Evolutionary conservation across 2,113 vertebrate species (phyloP).

Genomic region (Corydoras sp.): DNA sequence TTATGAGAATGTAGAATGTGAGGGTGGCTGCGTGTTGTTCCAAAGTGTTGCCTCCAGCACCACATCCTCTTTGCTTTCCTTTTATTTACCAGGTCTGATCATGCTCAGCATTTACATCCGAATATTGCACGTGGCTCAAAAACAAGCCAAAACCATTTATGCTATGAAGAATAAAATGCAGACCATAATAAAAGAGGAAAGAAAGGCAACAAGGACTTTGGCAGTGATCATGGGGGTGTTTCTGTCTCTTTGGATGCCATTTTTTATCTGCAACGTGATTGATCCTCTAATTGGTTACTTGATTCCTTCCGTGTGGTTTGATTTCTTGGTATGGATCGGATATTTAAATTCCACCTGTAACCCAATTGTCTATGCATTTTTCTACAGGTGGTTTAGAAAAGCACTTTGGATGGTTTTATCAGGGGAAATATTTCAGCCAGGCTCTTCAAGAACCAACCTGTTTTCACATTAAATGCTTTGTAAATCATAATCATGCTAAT

Average conservation of each 20-base stretch:
- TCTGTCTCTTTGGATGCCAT: conserved; percentile 73
- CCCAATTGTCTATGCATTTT: conserved; percentile 77
- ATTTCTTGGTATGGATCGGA: conserved; percentile 73
- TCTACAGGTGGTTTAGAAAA: conserved; percentile 75
- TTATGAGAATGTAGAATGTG: conserved; percentile 50
- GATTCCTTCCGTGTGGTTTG: conserved; percentile 58
- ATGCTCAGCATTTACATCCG: conserved; percentile 71
- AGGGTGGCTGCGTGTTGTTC: conserved; percentile 65
- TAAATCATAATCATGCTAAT: too few relatives aligned
- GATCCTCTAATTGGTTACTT: conserved; percentile 66
- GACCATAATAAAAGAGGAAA: conserved; percentile 52
- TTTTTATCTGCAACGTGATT: conserved; percentile 67
- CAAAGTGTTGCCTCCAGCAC: conserved; percentile 64
- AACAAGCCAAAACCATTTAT: conserved; percentile 68
- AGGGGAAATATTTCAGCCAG: conserved; percentile 67
- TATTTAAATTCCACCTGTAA: conserved; percentile 79
- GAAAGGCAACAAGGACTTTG: conserved; percentile 72
- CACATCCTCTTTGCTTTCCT: conserved; percentile 64
- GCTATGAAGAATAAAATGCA: conserved; percentile 40
- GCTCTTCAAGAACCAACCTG: conserved; percentile 54
- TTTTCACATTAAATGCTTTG: conserved; percentile 3
- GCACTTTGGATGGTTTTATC: conserved; percentile 68
- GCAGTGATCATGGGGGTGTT: conserved; percentile 73
- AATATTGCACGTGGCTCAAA: conserved; percentile 70
- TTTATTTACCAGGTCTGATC: conserved; percentile 70